Conservation (phyloP, 2,113 vertebrate genomes). For the Accipiter virgatus region DNA sequence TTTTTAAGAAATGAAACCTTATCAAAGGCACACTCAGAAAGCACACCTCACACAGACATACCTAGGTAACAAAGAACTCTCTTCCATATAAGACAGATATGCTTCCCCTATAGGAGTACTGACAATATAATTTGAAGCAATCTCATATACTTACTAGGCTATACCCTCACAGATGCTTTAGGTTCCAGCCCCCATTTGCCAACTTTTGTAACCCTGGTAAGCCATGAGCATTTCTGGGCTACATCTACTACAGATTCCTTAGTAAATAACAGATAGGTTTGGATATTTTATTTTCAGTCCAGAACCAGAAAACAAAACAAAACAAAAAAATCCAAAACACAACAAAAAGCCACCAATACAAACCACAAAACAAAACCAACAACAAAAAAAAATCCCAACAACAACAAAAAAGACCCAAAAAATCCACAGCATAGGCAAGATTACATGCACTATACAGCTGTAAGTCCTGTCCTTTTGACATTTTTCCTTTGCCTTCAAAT, state of each 20-base stretch:
- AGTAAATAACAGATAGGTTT: neutral
- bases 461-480: neutral
- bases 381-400: too few species aligned
- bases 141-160: neutral
- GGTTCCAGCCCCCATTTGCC: neutral
- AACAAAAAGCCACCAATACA: too few species aligned
- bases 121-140: neutral
- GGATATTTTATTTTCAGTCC: neutral
- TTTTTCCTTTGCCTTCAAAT: neutral
- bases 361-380: neutral
- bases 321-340: too few species aligned
- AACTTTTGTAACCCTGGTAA: neutral
- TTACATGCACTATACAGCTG: neutral
- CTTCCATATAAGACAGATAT: neutral
- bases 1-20: neutral
- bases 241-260: neutral
- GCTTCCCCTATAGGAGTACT: neutral
- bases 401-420: fast-evolving
- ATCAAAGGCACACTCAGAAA: neutral
- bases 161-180: neutral
- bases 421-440: neutral
- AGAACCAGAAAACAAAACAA: neutral
- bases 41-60: neutral
- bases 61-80: neutral
- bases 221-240: neutral